Conservation (phyloP, 2,113 vertebrate species). For the Arizona elegans region DNA sequence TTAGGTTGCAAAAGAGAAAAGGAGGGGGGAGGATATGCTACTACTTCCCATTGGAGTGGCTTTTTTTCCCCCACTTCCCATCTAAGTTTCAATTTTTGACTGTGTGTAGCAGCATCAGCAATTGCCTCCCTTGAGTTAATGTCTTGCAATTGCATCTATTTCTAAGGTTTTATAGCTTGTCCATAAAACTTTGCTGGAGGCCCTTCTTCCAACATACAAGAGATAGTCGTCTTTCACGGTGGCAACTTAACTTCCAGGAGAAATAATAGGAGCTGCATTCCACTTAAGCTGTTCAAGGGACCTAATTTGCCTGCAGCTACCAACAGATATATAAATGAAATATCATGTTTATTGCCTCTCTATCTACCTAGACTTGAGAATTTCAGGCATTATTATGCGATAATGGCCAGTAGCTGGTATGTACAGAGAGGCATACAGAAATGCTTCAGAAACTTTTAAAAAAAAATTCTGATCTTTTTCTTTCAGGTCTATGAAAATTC, state of each 20-base stretch:
- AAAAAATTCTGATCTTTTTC: not conserved
- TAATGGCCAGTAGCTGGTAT: not conserved
- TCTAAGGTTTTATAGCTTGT: not conserved
- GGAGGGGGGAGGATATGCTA: not conserved
- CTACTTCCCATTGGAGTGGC: not conserved
- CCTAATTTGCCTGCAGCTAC: slow-evolving; percentile 8
- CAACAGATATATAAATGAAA: not conserved
- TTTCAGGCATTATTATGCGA: not conserved
- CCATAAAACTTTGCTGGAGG: not conserved
- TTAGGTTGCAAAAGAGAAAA: not conserved
- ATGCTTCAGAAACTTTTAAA: not conserved
- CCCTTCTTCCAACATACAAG: not conserved
- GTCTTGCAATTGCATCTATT: not conserved
- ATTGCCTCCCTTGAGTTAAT: not conserved
- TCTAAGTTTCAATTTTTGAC: not conserved
- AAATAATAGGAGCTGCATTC: slow-evolving; percentile 8
- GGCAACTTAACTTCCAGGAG: not conserved
- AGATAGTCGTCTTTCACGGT: not conserved
- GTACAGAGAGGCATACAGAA: not conserved
- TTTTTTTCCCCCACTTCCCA: not conserved
- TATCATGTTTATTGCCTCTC: slow-evolving; percentile 1
- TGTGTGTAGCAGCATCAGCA: not conserved
- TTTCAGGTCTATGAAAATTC: not conserved
- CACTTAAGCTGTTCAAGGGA: not conserved
- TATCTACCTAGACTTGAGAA: not conserved